Base-by-base conservation (phyloP, 2,888 invertebrate species). In the Caenorhabditis japonica region DNA sequence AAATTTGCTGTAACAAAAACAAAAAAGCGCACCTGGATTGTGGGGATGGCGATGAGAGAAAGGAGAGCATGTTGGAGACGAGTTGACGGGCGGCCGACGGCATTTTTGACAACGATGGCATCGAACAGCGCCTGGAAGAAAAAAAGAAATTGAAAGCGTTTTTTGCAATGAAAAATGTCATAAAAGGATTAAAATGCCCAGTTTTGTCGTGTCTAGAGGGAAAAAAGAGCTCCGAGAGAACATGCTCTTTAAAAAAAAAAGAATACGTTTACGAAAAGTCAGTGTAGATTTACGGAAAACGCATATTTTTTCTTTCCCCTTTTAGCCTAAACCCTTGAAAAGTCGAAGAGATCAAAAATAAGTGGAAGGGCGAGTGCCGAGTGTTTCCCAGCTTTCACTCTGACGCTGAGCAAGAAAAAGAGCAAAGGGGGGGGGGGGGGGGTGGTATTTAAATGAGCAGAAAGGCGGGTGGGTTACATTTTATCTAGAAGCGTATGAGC, bases 81-180 rank as follows among this genome's bases (percentile, higher is more conserved):
- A 81, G 68, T 53, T 82, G 75, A 49, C 83, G 66, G 15, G 83
- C 83, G 3, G 81, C 80, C 43, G 80, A 76, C 47, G 83, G 83
- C 80, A 83, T 79, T 55, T 81, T 77, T 23, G 74, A 60, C 34
- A 81, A 62, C 17, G 76, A 76, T 30, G 81, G 77, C 83, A 83
- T 83, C 21, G 72, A 72, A 41, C 72, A 72, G 41, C 72, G 72
- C 72, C 72, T 72, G 72, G 0, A 72, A 72, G 25, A 27, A 39
- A 39, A 39, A 39, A 19, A 3, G 39, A n/a, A 46, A 23, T 27
- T 15, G 46, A 30, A 46, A 46, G 46, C 10, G n/a, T n/a, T n/a
- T n/a, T n/a, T n/a, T n/a, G n/a, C n/a, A n/a, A n/a, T n/a, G n/a
- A n/a, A n/a, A n/a, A n/a, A 39, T 19, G 39, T 39, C 39, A 17